These are phyloP conservation scores for Hemaris fuciformis DNA, from an alignment of 2,888 invertebrate species.

Conservation along the genomic window DNA sequence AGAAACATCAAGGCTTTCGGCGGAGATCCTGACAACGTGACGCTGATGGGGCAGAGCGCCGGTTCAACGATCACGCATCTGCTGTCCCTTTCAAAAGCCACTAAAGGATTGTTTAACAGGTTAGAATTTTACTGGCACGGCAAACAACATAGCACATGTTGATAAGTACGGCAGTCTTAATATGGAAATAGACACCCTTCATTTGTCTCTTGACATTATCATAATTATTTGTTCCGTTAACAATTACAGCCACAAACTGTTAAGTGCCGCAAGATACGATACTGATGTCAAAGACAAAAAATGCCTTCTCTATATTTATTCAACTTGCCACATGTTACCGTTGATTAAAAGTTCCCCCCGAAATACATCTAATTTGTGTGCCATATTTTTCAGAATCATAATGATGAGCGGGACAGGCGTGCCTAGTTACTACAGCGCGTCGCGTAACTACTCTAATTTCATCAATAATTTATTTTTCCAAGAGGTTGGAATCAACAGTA, in stretches of 20 bases:
- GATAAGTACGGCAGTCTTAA: too few species aligned
- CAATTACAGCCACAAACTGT: too few species aligned
- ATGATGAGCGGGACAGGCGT: slow-evolving; percentile 47
- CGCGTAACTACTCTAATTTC: slow-evolving; percentile 39
- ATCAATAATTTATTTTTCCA: slow-evolving; percentile 23
- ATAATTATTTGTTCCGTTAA: too few species aligned
- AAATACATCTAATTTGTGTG: not conserved
- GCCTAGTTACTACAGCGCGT: slow-evolving; percentile 41
- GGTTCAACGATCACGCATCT: slow-evolving; percentile 50
- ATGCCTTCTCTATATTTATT: too few species aligned
- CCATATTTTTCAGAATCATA: slow-evolving; percentile 36
- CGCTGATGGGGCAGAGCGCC: slow-evolving; percentile 60
- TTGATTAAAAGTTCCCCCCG: too few species aligned
- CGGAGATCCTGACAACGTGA: slow-evolving; percentile 55
- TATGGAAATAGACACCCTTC: too few species aligned
- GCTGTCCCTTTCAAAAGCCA: slow-evolving; percentile 43
- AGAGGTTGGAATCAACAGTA: not conserved
- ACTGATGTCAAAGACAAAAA: too few species aligned
- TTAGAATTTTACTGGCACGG: too few species aligned
- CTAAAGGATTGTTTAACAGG: slow-evolving; percentile 52
- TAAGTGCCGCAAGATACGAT: too few species aligned
- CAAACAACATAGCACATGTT: too few species aligned
- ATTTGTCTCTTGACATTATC: too few species aligned
- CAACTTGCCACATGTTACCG: too few species aligned
- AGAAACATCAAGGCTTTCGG: slow-evolving; percentile 53